Percentiles rank a stretch among this genome's conserved stretches.
Conservation (phyloP, 2,113 vertebrate genomes). For the Ramphastos sulfuratus region DNA sequence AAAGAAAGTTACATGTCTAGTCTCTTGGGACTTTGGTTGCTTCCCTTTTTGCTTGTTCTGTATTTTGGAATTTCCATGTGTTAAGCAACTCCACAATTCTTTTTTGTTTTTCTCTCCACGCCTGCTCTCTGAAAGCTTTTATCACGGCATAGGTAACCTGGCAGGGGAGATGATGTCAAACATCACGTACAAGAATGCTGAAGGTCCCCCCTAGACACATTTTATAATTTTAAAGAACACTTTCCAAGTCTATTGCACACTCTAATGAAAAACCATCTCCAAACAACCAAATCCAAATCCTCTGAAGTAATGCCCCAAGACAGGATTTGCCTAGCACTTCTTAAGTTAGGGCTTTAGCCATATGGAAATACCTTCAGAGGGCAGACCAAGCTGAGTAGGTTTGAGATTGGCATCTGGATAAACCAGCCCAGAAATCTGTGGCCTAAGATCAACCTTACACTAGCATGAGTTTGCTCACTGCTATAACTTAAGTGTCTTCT, state of each 20-base stretch:
- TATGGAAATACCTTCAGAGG: background rate
- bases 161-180: background rate
- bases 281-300: too few relatives aligned
- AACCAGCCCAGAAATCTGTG: background rate
- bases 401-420: background rate
- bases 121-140: background rate
- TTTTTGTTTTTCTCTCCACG: background rate
- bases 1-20: conserved; percentile 1
- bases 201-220: background rate
- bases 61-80: background rate
- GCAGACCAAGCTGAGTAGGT: background rate
- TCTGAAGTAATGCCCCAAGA: background rate
- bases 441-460: background rate
- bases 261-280: background rate
- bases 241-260: background rate
- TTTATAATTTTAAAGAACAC: background rate
- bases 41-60: background rate
- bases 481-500: background rate
- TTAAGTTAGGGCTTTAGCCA: background rate
- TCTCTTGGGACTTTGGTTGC: background rate
- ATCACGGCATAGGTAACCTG: background rate
- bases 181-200: background rate
- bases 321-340: background rate
- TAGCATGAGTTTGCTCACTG: background rate
- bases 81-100: background rate